A percentile compares a stretch with the other conserved stretches of the same genome.
phyloP scores from a whole-genome alignment of 2,797 vertebrate genomes.

The Coracias cyanogaster region DNA sequence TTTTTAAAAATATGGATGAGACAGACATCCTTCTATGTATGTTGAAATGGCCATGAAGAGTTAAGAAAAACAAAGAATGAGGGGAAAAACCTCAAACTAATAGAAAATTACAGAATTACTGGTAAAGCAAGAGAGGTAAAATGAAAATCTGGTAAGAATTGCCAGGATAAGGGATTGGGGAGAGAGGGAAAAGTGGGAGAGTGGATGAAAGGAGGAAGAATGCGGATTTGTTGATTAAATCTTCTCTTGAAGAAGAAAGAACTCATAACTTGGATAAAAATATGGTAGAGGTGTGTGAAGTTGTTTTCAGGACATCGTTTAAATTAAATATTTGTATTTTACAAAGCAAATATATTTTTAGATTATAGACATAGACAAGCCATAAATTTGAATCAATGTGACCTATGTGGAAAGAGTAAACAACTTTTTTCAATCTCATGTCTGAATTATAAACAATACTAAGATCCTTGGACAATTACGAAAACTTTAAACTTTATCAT shows the following conservation, averaged over 20 bases:
- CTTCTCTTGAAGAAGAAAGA: background rate
- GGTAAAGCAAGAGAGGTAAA: background rate
- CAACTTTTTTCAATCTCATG: background rate
- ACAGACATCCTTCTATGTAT: background rate
- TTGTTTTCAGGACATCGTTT: background rate
- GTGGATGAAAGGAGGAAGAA: background rate
- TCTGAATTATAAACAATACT: constrained; percentile 19
- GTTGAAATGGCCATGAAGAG: background rate
- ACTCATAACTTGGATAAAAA: background rate
- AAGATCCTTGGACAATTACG: background rate
- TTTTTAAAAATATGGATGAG: background rate
- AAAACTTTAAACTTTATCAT: constrained; percentile 26
- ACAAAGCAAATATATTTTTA: constrained; percentile 17
- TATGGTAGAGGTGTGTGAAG: background rate
- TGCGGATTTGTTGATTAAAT: background rate
- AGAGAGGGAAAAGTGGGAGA: background rate
- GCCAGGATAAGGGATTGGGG: background rate
- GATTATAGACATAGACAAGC: constrained; percentile 26
- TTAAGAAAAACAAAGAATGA: background rate
- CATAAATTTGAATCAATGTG: constrained; percentile 14
- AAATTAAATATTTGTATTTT: constrained; percentile 44
- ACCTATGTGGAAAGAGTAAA: background rate
- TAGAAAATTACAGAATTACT: background rate
- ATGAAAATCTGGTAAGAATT: background rate
- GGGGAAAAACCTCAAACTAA: rapidly evolving